These are phyloP conservation scores for Monopterus albus DNA, from an alignment of 2,113 vertebrate species.

Conservation along the genomic window DNA sequence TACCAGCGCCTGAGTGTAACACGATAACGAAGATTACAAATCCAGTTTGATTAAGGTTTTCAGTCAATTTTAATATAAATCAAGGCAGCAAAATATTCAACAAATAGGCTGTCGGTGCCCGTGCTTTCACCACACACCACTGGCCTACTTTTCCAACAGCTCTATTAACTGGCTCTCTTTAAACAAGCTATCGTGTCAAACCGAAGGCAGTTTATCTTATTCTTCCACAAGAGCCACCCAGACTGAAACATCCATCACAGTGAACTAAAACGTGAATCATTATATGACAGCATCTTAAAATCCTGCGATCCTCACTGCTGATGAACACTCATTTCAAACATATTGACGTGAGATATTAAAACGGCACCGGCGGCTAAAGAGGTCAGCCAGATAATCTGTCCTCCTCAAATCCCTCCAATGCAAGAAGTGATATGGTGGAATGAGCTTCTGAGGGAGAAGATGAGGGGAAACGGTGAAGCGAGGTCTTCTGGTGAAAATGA, in stretches of 20 bases:
- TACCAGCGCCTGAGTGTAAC: too few relatives aligned
- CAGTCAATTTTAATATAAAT: conserved; percentile 24
- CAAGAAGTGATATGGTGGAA: conserved; percentile 17
- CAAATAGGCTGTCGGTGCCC: conserved; percentile 26
- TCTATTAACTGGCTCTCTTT: conserved; percentile 59
- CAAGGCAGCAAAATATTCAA: conserved; percentile 20
- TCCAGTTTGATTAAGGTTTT: too few relatives aligned
- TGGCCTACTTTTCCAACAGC: conserved; percentile 62
- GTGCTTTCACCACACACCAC: conserved; percentile 16
- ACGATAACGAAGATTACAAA: too few relatives aligned
- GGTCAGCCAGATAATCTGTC: conserved; percentile 65
- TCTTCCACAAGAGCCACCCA: conserved; percentile 23
- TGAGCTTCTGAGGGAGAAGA: conserved; percentile 45
- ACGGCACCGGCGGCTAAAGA: conserved; percentile 31
- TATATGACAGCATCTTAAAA: conserved; percentile 60
- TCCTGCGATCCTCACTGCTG: conserved; percentile 30
- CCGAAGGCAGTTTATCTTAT: conserved; percentile 36
- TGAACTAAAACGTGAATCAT: conserved; percentile 38
- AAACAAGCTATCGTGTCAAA: conserved; percentile 58
- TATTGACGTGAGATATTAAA: conserved; percentile 41
- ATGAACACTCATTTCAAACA: conserved; percentile 32
- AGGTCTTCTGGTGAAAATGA: background rate
- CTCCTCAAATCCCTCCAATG: conserved; percentile 42
- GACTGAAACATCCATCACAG: conserved; percentile 42
- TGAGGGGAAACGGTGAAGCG: background rate